phyloP scores from a whole-genome alignment of 1,140 invertebrate species.

The Drosophila nannoptera region DNA sequence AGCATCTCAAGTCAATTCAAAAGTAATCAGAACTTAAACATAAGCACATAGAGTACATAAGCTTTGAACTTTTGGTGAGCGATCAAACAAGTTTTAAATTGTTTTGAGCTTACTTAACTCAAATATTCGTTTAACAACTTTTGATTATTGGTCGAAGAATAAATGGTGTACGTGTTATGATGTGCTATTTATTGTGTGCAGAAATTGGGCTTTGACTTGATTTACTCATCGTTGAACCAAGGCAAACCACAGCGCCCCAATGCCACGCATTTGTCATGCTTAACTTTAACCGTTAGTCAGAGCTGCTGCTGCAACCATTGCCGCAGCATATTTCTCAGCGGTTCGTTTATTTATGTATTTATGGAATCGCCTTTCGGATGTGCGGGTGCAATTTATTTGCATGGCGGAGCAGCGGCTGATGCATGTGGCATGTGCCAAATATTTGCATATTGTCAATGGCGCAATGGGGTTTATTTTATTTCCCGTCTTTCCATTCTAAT shows the following conservation, averaged over 20 bases:
- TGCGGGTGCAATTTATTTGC: constrained; percentile 50
- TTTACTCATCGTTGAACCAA: constrained; percentile 25
- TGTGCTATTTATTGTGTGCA: too few species aligned
- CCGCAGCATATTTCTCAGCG: constrained; percentile 41
- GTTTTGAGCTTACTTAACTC: neutral
- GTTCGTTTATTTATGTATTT: constrained; percentile 50
- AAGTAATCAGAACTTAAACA: constrained; percentile 12
- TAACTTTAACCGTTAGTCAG: constrained; percentile 66
- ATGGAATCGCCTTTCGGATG: constrained; percentile 45
- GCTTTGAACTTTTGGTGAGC: too few species aligned
- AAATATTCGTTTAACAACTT: neutral
- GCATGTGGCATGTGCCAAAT: constrained; percentile 41
- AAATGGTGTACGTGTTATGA: too few species aligned
- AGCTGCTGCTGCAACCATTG: neutral
- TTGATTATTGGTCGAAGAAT: too few species aligned
- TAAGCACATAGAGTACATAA: neutral
- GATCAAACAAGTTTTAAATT: neutral
- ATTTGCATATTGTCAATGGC: constrained; percentile 60
- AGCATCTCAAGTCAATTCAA: constrained; percentile 75
- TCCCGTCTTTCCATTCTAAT: constrained; percentile 38
- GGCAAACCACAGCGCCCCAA: constrained; percentile 39
- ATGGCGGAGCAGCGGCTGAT: constrained; percentile 22
- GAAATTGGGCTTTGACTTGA: constrained; percentile 14
- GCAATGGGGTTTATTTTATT: constrained; percentile 1
- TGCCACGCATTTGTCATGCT: constrained; percentile 60